These are phyloP conservation scores for Mobula birostris DNA, from an alignment of 2,113 vertebrate genomes.

Conservation along the genomic window DNA sequence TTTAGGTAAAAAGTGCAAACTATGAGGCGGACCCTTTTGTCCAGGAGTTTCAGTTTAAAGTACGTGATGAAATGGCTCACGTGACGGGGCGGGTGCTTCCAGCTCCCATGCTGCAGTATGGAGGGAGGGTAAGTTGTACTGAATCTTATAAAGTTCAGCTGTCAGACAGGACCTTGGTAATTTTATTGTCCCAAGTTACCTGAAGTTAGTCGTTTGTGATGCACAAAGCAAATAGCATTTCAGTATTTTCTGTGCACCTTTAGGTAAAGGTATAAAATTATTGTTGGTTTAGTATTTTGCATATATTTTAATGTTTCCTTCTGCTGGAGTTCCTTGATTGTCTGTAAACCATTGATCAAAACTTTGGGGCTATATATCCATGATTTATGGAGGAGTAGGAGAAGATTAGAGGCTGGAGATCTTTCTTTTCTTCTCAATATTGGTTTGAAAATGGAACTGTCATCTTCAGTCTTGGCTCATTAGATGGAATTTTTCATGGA, in stretches of 20 bases:
- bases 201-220: neutral
- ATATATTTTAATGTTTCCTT: neutral
- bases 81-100: constrained; percentile 95
- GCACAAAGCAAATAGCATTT: no score
- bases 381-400: neutral
- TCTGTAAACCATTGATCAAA: neutral
- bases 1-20: constrained; percentile 93
- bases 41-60: constrained; percentile 96
- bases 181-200: neutral
- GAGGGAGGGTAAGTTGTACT: constrained; percentile 81
- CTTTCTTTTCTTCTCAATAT: neutral
- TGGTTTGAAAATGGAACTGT: neutral
- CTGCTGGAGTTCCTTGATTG: neutral
- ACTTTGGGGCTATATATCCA: neutral
- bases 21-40: constrained; percentile 95
- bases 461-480: neutral
- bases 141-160: neutral
- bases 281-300: neutral
- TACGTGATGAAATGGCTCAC: constrained; percentile 96
- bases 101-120: constrained; percentile 94
- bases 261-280: neutral
- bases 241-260: no score
- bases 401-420: neutral
- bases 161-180: neutral
- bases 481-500: neutral